Evolutionary conservation across 2,797 vertebrate species (phyloP).

Genomic region (Synaphobranchus kaupii): DNA sequence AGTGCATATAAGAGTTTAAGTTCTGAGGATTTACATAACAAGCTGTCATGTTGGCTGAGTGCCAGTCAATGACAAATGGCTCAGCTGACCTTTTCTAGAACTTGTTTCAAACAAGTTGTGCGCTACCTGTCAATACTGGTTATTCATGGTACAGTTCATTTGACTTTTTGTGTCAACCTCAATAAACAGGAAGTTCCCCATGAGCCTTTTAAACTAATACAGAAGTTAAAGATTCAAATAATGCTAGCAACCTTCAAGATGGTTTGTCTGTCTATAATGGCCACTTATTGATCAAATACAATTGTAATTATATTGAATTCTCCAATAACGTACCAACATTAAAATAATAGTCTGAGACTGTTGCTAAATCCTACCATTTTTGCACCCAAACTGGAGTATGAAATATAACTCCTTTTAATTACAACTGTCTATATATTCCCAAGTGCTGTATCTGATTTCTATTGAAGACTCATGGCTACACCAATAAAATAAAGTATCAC

Average conservation of each 20-base stretch:
- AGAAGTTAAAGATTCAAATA: not conserved
- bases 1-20: not conserved
- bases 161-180: conserved; percentile 50
- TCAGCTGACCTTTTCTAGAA: conserved; percentile 2
- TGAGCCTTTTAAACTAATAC: not conserved
- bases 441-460: not conserved
- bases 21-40: not conserved
- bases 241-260: not conserved
- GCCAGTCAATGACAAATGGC: not conserved
- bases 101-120: conserved; percentile 1
- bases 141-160: conserved; percentile 13
- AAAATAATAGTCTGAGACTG: not conserved
- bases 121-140: conserved; percentile 6
- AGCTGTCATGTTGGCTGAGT: not conserved
- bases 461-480: too few species aligned
- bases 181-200: conserved; percentile 41
- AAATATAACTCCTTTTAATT: not conserved
- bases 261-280: not conserved
- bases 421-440: not conserved
- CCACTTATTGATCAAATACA: not conserved
- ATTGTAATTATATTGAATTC: not conserved
- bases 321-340: not conserved
- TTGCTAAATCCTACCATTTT: not conserved
- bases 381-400: not conserved
- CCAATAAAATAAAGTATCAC: too few species aligned